Evolutionary conservation across 2,888 invertebrate species (phyloP).

Genomic region (Hirudinaria manillensis): DNA sequence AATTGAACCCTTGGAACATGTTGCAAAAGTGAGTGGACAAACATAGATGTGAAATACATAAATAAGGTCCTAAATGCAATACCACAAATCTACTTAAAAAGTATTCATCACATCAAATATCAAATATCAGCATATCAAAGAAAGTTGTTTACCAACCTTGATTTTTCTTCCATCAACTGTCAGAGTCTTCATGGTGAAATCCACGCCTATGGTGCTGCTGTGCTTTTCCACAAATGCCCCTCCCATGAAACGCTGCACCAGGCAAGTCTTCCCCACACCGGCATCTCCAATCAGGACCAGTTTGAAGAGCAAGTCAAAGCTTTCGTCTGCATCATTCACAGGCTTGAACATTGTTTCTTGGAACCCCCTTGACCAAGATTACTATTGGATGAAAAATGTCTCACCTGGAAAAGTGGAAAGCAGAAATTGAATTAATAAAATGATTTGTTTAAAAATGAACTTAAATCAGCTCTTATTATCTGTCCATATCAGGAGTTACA

Average conservation of each 20-base stretch:
- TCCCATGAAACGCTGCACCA: conserved; percentile 89
- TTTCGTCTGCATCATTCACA: conserved; percentile 53
- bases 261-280: conserved; percentile 73
- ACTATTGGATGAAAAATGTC: too few species aligned
- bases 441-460: too few species aligned
- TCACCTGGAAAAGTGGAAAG: too few species aligned
- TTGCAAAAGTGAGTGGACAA: too few species aligned
- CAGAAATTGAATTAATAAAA: too few species aligned
- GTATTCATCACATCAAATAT: neutral
- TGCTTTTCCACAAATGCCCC: conserved; percentile 86
- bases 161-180: conserved; percentile 86
- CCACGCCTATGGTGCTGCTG: conserved; percentile 93
- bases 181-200: conserved; percentile 96
- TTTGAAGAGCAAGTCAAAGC: conserved; percentile 88
- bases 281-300: conserved; percentile 77
- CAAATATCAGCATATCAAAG: neutral
- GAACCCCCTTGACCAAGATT: too few species aligned
- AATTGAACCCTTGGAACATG: too few species aligned
- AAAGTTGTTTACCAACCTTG: conserved; percentile 63
- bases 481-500: too few species aligned
- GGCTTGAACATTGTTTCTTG: conserved; percentile 7
- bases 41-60: neutral
- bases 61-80: neutral
- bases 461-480: too few species aligned
- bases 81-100: neutral